Evolutionary conservation across 2,888 invertebrate species (phyloP), one percentile per base, ranked within the genome.

Genomic region (Prosopocoilus inquinatus): DNA sequence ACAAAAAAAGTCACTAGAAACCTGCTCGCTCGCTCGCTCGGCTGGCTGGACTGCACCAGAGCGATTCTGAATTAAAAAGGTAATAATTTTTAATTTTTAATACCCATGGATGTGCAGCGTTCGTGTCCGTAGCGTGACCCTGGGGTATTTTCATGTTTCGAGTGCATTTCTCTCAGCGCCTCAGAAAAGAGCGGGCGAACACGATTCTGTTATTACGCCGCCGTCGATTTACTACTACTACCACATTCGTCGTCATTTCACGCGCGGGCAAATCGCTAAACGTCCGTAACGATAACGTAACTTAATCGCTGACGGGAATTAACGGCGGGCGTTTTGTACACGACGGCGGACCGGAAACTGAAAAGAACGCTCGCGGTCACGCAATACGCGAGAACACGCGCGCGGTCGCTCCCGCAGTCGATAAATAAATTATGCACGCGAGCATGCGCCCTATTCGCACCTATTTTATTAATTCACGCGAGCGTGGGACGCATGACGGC

Each of bases 71-170:
- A 16, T 5, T 28, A 28, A 28, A 28, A 28, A 28, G 20, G 12
- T 9, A 32, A 46, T 16, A 41, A 39, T n/a, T 12, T n/a, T 13
- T 13, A 20, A 11, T 32, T n/a, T 9, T n/a, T n/a, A n/a, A n/a
- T 59, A 70, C 70, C 70, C 69, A 70, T 39, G 63, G 62, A 63
- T 70, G 67, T 35, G 59, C 20, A 13, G 47, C 47, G 46, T 50
- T 45, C 36, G 41, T 33, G 15, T 39, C 50, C 46, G 39, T 43
- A 47, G 45, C 50, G 34, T 50, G 39, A 46, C 34, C 50, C 46
- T 50, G 50, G 46, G 55, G 45, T 28, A 50, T 39, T 55, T 55
- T 55, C 55, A 55, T 55, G 41, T 32, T 50, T 34, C n/a, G 47
- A 34, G 33, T 35, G 46, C 55, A 55, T 55, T 47, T 55, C 55